These are phyloP conservation scores for Scaptomyza montana DNA, from an alignment of 1,140 invertebrate species.

Conservation along the genomic window DNA sequence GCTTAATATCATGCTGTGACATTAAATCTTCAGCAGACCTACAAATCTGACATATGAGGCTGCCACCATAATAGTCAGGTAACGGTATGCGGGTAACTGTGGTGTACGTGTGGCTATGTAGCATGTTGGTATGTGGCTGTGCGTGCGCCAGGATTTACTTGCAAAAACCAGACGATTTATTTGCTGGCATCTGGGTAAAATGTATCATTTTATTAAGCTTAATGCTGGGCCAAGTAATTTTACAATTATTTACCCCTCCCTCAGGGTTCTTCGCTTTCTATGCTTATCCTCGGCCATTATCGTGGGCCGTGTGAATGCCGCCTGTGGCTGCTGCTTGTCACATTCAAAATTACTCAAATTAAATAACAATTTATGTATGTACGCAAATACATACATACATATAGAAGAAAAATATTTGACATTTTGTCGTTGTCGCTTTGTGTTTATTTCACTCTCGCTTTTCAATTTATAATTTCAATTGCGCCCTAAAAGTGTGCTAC, in stretches of 20 bases:
- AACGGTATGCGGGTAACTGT: neutral
- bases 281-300: neutral
- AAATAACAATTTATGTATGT: slow-evolving; percentile 42
- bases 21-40: neutral
- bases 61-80: slow-evolving; percentile 2
- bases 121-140: neutral
- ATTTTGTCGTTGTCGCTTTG: neutral
- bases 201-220: slow-evolving; percentile 5
- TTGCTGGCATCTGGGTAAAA: neutral
- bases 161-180: neutral
- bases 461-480: slow-evolving; percentile 29
- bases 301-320: neutral
- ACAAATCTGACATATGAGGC: slow-evolving; percentile 1
- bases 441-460: slow-evolving; percentile 14
- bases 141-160: neutral
- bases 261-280: neutral
- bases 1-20: slow-evolving; percentile 14
- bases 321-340: slow-evolving; percentile 15
- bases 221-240: neutral
- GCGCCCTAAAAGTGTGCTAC: slow-evolving; percentile 13
- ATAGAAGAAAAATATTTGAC: neutral
- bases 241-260: neutral
- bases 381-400: neutral
- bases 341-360: slow-evolving; percentile 40
- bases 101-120: neutral